Evolutionary conservation across 2,888 invertebrate genomes (phyloP).

Genomic region (Miltochrista miniata): DNA sequence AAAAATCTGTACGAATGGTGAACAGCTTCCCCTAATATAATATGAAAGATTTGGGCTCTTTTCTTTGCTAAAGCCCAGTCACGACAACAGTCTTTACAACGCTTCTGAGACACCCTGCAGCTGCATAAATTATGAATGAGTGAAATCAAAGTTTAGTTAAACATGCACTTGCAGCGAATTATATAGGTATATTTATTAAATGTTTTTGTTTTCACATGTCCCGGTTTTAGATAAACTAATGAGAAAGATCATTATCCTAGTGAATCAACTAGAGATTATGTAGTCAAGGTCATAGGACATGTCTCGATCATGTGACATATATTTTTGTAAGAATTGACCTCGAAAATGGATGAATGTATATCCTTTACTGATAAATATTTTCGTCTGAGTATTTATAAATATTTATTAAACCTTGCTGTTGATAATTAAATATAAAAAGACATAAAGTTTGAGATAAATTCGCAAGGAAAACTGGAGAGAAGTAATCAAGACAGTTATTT

Average conservation of each 20-base stretch:
- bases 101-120: no score
- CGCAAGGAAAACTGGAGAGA: background rate
- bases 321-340: background rate
- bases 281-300: background rate
- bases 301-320: background rate
- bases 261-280: background rate
- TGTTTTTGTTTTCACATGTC: background rate
- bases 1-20: no score
- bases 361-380: background rate
- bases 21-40: no score
- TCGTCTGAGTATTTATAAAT: background rate
- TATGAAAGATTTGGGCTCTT: no score
- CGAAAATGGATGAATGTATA: no score
- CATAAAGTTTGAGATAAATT: background rate
- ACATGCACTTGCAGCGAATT: no score
- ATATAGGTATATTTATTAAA: no score
- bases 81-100: no score
- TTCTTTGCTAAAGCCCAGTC: no score
- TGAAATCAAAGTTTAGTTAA: no score
- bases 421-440: background rate
- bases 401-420: constrained; percentile 1
- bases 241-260: background rate
- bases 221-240: background rate
- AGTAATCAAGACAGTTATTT: background rate
- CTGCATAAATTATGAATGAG: no score